Conservation (phyloP, 2,797 vertebrate species). For the Ceyx erithaca region DNA sequence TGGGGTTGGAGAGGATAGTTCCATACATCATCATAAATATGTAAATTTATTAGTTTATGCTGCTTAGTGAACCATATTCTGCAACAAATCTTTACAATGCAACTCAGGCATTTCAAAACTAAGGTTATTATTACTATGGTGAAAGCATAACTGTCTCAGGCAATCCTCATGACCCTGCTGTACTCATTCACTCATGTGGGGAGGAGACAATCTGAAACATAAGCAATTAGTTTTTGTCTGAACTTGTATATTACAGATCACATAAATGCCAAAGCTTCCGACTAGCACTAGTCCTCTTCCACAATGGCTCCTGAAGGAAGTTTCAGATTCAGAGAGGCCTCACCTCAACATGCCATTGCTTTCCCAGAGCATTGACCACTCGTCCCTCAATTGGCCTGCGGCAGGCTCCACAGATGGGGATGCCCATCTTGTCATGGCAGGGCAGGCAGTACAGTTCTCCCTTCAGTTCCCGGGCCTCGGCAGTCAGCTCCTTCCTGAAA, state of each 20-base stretch:
- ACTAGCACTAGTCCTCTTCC: neutral
- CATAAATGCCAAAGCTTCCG: neutral
- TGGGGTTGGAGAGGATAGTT: neutral
- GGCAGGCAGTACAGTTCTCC: slow-evolving; percentile 81
- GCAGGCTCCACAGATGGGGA: slow-evolving; percentile 83
- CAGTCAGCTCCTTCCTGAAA: slow-evolving; percentile 80
- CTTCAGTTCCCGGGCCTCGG: slow-evolving; percentile 81
- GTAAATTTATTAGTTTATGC: neutral
- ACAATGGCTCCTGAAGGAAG: neutral
- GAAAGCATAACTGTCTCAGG: neutral
- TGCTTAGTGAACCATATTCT: neutral
- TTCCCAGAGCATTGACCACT: slow-evolving; percentile 81
- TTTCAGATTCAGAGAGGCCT: neutral
- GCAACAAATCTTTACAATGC: neutral
- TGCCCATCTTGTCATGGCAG: slow-evolving; percentile 83
- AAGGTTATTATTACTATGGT: neutral
- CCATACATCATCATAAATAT: neutral
- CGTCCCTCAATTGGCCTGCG: slow-evolving; percentile 80
- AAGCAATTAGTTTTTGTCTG: neutral
- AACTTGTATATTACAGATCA: neutral
- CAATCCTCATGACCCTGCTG: neutral
- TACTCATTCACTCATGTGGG: neutral
- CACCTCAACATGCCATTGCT: slow-evolving; percentile 84
- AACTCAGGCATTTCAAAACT: neutral
- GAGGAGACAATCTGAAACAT: neutral